These are phyloP conservation scores for Coptodon bakossiorum DNA, from an alignment of 2,113 vertebrate genomes.

Conservation along the genomic window DNA sequence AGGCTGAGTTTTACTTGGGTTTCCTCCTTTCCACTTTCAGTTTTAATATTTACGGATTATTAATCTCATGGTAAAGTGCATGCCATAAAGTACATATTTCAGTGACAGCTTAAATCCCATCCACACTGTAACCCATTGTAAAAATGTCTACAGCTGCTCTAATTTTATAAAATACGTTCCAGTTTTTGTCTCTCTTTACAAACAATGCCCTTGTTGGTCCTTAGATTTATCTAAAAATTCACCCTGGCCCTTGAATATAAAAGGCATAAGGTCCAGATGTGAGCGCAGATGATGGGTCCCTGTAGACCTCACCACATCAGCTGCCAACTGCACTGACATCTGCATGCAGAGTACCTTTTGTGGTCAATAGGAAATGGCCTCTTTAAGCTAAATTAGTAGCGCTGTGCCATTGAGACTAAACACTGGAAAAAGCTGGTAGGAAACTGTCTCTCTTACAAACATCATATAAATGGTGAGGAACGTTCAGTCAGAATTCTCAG, in stretches of 20 bases:
- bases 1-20: neutral
- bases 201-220: constrained; percentile 10
- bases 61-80: neutral
- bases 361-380: constrained; percentile 10
- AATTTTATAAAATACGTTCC: neutral
- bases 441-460: neutral
- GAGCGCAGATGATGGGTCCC: constrained; percentile 21
- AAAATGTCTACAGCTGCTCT: neutral
- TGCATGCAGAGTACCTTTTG: neutral
- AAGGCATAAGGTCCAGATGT: constrained; percentile 36
- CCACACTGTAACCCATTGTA: neutral
- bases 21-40: neutral
- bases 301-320: constrained; percentile 9
- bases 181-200: neutral
- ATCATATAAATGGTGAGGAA: neutral
- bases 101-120: neutral
- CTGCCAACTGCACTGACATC: constrained; percentile 17
- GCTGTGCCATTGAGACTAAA: constrained; percentile 2
- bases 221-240: constrained; percentile 1
- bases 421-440: constrained; percentile 35
- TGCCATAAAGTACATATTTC: neutral
- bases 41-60: neutral
- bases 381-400: constrained; percentile 13
- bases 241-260: neutral
- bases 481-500: neutral